Evolutionary conservation across 2,113 vertebrate genomes (phyloP).

Genomic region (Lepisosteus oculatus): DNA sequence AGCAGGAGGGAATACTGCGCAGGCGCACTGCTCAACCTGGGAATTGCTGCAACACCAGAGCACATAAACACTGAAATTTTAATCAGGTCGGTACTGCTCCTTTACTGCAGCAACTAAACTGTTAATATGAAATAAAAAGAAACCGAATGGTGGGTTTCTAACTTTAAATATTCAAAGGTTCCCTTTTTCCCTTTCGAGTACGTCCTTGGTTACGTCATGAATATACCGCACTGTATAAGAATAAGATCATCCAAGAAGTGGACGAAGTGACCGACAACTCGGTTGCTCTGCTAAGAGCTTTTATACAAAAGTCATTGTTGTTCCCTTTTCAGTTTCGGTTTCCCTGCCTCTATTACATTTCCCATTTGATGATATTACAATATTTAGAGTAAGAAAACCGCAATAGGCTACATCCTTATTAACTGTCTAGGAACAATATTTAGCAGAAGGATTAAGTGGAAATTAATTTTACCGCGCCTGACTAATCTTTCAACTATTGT

Average conservation of each 20-base stretch:
- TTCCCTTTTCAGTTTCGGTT: too few relatives aligned
- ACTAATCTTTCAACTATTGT: too few relatives aligned
- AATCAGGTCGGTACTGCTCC: slow-evolving; percentile 5
- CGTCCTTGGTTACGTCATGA: slow-evolving; percentile 4
- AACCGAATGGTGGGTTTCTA: not conserved
- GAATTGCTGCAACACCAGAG: slow-evolving; percentile 33
- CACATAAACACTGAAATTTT: slow-evolving; percentile 23
- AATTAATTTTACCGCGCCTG: too few relatives aligned
- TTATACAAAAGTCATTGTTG: too few relatives aligned
- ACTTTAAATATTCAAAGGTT: not conserved
- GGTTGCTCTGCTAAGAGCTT: too few relatives aligned
- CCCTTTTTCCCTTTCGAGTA: not conserved
- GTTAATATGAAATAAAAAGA: not conserved
- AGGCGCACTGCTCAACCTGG: slow-evolving; percentile 50
- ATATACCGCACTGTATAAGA: not conserved
- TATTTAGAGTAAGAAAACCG: too few relatives aligned
- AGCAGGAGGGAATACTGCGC: slow-evolving; percentile 45
- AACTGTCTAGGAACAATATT: too few relatives aligned
- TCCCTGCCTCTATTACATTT: too few relatives aligned
- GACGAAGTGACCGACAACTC: too few relatives aligned
- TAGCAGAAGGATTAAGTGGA: too few relatives aligned
- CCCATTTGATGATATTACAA: too few relatives aligned
- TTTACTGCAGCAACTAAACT: not conserved
- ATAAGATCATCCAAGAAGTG: not conserved
- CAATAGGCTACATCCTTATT: too few relatives aligned